A percentile compares a stretch with the other conserved stretches of the same genome.
Conservation (phyloP, 1,140 invertebrate species). For the Cepaea nemoralis region DNA sequence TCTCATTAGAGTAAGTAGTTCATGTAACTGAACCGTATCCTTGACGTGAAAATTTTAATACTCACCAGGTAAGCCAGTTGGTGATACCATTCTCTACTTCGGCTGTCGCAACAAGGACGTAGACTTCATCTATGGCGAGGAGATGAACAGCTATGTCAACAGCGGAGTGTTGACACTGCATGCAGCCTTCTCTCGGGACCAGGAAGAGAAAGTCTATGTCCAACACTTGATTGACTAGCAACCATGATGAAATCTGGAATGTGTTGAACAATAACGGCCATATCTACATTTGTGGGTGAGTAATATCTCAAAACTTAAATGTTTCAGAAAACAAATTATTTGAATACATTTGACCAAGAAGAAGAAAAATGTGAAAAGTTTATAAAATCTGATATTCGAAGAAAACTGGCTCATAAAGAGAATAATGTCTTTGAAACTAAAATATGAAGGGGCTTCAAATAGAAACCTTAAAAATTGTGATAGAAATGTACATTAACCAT, state of each 20-base stretch:
- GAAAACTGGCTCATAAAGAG: no score
- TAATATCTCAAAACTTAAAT: conserved; percentile 47
- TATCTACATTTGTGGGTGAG: conserved; percentile 98
- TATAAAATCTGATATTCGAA: no score
- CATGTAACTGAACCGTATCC: no score
- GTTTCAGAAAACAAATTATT: no score
- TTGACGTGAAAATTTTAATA: no score
- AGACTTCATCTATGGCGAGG: conserved; percentile 95
- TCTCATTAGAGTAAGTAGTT: no score
- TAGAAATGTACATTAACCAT: no score
- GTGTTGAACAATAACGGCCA: conserved; percentile 91
- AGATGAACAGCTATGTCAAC: conserved; percentile 85
- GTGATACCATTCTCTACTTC: conserved; percentile 95
- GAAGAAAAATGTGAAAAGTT: no score
- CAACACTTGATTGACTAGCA: conserved; percentile 91
- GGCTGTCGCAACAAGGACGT: conserved; percentile 92
- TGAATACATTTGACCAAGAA: no score
- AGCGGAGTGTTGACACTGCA: conserved; percentile 79
- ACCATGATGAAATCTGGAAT: conserved; percentile 91
- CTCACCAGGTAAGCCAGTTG: conserved; percentile 86
- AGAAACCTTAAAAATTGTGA: no score
- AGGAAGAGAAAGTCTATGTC: conserved; percentile 92
- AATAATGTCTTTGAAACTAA: no score
- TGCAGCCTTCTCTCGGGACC: conserved; percentile 94
- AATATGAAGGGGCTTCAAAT: no score